phyloP scores from a whole-genome alignment of 2,797 vertebrate species.

The Phoebastria nigripes region DNA sequence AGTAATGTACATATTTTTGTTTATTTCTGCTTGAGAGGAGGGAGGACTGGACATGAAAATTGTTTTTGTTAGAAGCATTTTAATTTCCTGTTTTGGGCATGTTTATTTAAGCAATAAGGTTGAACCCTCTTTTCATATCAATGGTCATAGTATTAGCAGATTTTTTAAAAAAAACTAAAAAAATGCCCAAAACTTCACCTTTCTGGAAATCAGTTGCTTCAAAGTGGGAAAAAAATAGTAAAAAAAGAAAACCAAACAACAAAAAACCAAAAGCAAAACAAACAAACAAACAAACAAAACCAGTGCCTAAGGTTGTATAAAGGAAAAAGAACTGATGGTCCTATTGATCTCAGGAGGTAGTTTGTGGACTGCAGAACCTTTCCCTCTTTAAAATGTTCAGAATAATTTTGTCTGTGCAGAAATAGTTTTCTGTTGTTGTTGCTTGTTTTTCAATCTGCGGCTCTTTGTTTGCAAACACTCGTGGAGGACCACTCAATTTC shows the following conservation, averaged over 20 bases:
- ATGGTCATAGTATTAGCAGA: neutral
- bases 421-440: neutral
- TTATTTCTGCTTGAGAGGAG: neutral
- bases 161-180: fast-evolving
- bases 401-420: neutral
- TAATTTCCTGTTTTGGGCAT: neutral
- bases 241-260: neutral
- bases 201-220: neutral
- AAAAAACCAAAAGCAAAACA: neutral
- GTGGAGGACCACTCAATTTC: neutral
- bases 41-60: neutral
- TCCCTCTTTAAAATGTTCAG: neutral
- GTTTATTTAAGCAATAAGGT: neutral
- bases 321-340: neutral
- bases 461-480: neutral
- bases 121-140: neutral
- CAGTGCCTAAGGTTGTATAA: neutral
- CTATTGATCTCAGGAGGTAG: neutral
- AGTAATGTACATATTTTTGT: neutral
- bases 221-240: neutral
- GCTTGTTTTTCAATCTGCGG: neutral
- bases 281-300: neutral
- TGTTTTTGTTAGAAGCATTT: neutral
- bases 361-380: neutral
- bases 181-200: fast-evolving